A percentile compares a stretch with the other conserved stretches of the same genome.
Conservation (phyloP, 2,113 vertebrate genomes). For the Callipepla californica region DNA sequence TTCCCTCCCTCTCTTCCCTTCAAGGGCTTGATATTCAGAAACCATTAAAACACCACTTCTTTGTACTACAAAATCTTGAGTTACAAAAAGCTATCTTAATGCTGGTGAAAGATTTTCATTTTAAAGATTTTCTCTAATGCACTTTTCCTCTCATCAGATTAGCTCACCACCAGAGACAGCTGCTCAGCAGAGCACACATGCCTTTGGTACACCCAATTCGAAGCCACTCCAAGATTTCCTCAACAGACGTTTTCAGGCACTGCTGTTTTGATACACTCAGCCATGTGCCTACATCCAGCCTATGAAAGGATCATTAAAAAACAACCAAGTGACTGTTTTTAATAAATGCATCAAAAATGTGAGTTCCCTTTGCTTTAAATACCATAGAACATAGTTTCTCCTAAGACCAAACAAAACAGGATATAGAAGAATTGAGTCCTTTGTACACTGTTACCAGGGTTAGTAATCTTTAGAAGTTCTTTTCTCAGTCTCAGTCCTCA, state of each 20-base stretch:
- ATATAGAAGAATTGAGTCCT: not conserved
- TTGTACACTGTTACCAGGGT: not conserved
- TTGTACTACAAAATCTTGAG: slow-evolving; percentile 24
- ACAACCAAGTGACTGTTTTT: not conserved
- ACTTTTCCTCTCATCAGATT: not conserved
- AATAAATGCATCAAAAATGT: not conserved
- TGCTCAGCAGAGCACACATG: not conserved
- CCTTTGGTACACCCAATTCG: not conserved
- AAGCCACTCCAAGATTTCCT: not conserved
- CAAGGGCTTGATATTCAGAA: not conserved
- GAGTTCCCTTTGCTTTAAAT: not conserved
- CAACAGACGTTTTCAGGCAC: not conserved
- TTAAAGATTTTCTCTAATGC: slow-evolving; percentile 59
- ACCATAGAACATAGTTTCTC: not conserved
- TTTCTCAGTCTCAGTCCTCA: not conserved
- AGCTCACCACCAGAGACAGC: not conserved
- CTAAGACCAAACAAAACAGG: not conserved
- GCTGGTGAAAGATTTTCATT: slow-evolving; percentile 56
- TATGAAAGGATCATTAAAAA: not conserved
- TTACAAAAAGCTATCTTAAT: slow-evolving; percentile 46
- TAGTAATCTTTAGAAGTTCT: not conserved
- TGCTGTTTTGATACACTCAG: not conserved
- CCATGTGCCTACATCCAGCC: not conserved
- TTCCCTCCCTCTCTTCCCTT: not conserved
- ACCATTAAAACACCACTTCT: not conserved